A percentile compares a stretch with the other conserved stretches of the same genome.
Evolutionary conservation across 1,140 invertebrate species (phyloP).

Genomic region (Euwallacea similis): DNA sequence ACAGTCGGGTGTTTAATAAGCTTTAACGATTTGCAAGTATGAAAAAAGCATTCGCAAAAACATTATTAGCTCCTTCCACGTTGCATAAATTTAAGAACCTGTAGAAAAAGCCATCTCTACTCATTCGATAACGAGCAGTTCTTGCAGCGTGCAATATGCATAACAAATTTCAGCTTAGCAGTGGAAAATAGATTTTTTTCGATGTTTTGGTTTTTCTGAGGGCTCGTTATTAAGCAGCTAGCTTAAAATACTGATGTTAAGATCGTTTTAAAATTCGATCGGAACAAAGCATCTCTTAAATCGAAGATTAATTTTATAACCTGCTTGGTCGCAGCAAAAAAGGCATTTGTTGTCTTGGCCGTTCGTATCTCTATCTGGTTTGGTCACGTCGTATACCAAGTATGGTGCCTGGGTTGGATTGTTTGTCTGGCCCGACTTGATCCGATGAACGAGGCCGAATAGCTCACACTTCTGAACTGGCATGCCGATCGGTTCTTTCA

Average conservation of each 20-base stretch:
- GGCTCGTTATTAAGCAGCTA: neutral
- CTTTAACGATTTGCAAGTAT: too few species aligned
- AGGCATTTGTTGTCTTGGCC: conserved; percentile 31
- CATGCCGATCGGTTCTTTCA: conserved; percentile 51
- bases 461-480: conserved; percentile 50
- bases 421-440: conserved; percentile 35
- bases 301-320: conserved; percentile 38
- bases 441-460: conserved; percentile 45
- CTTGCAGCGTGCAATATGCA: too few species aligned
- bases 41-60: too few species aligned
- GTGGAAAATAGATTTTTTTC: too few species aligned
- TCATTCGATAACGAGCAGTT: too few species aligned
- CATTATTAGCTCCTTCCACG: too few species aligned
- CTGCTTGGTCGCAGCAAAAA: conserved; percentile 34
- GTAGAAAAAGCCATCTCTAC: too few species aligned
- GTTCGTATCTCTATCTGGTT: conserved; percentile 41
- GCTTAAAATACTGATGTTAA: conserved; percentile 4
- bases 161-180: too few species aligned
- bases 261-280: conserved; percentile 29
- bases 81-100: too few species aligned
- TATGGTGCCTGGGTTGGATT: conserved; percentile 38
- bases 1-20: too few species aligned
- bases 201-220: too few species aligned
- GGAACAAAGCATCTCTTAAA: conserved; percentile 34
- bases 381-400: conserved; percentile 40